Evolutionary conservation across 1,140 invertebrate species (phyloP).

Genomic region (Drosophila sulfurigaster): DNA sequence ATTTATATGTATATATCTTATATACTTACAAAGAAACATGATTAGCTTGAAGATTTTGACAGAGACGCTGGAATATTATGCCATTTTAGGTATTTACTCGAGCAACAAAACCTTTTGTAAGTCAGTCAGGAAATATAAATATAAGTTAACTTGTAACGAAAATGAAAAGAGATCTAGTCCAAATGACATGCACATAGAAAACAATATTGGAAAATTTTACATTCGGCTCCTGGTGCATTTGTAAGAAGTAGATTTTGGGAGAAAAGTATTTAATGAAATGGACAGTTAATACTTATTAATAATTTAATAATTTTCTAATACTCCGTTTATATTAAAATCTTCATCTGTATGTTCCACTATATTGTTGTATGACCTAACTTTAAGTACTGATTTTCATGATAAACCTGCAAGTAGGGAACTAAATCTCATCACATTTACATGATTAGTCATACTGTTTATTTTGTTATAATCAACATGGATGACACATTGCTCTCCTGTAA

Average conservation of each 20-base stretch:
- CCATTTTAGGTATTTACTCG: constrained; percentile 67
- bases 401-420: constrained; percentile 18
- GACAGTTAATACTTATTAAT: constrained; percentile 12
- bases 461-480: not conserved
- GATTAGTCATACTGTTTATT: constrained; percentile 15
- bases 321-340: not conserved
- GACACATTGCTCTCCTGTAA: not conserved
- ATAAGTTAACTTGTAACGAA: constrained; percentile 10
- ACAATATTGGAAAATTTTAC: constrained; percentile 20
- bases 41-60: constrained; percentile 62
- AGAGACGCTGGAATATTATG: constrained; percentile 75
- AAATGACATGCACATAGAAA: constrained; percentile 40
- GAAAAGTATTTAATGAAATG: not conserved
- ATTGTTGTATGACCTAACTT: constrained; percentile 41
- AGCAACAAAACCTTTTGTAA: constrained; percentile 62
- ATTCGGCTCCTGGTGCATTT: constrained; percentile 34
- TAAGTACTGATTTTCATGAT: constrained; percentile 35
- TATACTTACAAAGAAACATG: constrained; percentile 23
- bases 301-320: constrained; percentile 30
- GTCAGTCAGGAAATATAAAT: constrained; percentile 47
- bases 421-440: constrained; percentile 6
- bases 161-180: constrained; percentile 61
- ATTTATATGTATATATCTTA: constrained; percentile 57
- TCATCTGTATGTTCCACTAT: constrained; percentile 36
- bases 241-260: constrained; percentile 1